Evolutionary conservation across 2,113 vertebrate species (phyloP), one percentile per base, ranked within the genome.

Genomic region (Oreochromis niloticus): DNA sequence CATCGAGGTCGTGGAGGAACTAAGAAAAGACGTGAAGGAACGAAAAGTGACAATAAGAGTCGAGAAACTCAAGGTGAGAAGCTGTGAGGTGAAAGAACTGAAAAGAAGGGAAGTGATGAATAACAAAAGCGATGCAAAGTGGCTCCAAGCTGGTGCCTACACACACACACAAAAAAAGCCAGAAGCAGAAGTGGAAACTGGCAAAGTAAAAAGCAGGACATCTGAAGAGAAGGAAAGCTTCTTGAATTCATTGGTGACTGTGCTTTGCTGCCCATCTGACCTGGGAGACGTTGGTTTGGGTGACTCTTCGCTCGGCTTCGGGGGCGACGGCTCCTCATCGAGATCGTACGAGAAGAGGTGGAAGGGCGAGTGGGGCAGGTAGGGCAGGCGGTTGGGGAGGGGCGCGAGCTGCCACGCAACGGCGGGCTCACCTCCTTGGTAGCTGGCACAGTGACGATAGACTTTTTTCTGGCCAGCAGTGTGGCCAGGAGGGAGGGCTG

Each of bases 261-360:
- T 52, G 83, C 24, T 78, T n/a, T 73, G 68, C 14, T 39, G 41
- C n/a, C 90, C 86, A 41, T 86, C 92, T 92, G 92, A 93, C 92
- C 93, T 92, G 87, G 94, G 84, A 80, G 88, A 36, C 1, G 90
- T 24, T 0, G 81, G 10, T 88, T 88, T 85, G 22, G 91, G 66
- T 1, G 92, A 63, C 19, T 93, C 92, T 56, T 91, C 84, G 16
- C 7, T 68, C 48, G 86, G 41, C 88, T 85, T 90, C 7, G 86
- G 30, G 4, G 86, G 54, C 1, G 92, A 75, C 5, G 89, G 84
- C 71, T 95, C 93, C 66, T 98, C 97, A 46, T 98, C 96, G 34
- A 98, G 95, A 95, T 99, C 98, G 2, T 99, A 99, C 0, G 98
- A 99, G 93, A 99, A 99, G 87, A 99, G 97, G 91, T 98, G 98